phyloP scores from a whole-genome alignment of 37 sponge, comb jelly and placozoan species.

The Ephydatia muelleri region DNA sequence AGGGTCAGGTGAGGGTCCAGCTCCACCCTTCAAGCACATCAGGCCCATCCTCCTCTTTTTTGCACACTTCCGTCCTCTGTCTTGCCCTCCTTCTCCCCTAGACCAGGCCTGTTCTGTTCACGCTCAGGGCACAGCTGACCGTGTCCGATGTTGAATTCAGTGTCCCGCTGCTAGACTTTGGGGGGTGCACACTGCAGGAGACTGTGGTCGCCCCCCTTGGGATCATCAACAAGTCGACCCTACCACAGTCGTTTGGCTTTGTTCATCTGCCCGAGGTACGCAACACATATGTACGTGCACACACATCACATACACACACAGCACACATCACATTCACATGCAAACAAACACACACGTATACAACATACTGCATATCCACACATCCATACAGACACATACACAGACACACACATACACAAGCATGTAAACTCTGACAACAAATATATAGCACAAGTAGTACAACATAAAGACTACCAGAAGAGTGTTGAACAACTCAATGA shows the following conservation, averaged over 20 bases:
- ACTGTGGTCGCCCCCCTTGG: conserved; percentile 53
- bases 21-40: neutral
- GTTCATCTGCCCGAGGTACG: conserved; percentile 65
- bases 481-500: too few species aligned
- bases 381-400: too few species aligned
- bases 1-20: conserved; percentile 35
- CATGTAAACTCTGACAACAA: neutral
- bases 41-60: neutral
- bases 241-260: conserved; percentile 90
- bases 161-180: conserved; percentile 69
- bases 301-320: too few species aligned
- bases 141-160: conserved; percentile 66
- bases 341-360: too few species aligned
- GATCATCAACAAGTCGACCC: conserved; percentile 70
- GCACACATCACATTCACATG: too few species aligned
- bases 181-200: conserved; percentile 79
- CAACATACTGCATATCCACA: too few species aligned
- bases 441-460: neutral
- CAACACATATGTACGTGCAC: neutral
- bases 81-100: neutral
- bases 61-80: neutral
- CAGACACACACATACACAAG: too few species aligned
- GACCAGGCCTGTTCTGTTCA: conserved; percentile 63
- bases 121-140: conserved; percentile 63
- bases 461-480: too few species aligned